These are phyloP conservation scores for Hemithea aestivaria DNA, from an alignment of 2,888 invertebrate genomes.

Conservation along the genomic window DNA sequence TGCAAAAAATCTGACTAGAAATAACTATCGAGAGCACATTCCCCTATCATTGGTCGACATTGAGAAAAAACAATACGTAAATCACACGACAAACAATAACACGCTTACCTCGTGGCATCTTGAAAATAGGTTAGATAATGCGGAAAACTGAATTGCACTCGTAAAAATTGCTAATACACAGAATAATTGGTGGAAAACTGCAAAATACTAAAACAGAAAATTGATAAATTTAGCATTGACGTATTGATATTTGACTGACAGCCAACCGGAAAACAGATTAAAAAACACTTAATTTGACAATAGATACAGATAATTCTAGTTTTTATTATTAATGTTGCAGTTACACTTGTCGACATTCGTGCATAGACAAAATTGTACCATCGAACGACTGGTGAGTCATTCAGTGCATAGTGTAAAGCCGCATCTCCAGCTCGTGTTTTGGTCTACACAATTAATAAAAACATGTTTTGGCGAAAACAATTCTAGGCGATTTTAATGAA, in stretches of 20 bases:
- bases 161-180: background rate
- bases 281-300: background rate
- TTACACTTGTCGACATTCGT: too few relatives aligned
- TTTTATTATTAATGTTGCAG: too few relatives aligned
- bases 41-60: constrained; percentile 68
- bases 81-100: constrained; percentile 15
- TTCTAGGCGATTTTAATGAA: too few relatives aligned
- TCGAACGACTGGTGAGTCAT: too few relatives aligned
- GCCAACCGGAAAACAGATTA: background rate
- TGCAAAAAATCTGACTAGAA: background rate
- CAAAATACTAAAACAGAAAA: constrained; percentile 45
- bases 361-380: too few relatives aligned
- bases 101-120: constrained; percentile 71
- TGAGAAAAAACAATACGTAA: constrained; percentile 38
- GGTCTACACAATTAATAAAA: too few relatives aligned
- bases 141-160: background rate
- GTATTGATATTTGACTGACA: constrained; percentile 33
- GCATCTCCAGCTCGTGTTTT: too few relatives aligned
- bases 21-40: constrained; percentile 52
- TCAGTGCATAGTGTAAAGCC: too few relatives aligned
- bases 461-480: too few relatives aligned
- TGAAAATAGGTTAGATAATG: constrained; percentile 29
- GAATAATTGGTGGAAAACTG: constrained; percentile 10
- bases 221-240: constrained; percentile 70
- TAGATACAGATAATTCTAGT: too few relatives aligned